Conservation (phyloP, 1,140 invertebrate genomes). For the Pararge aegeria region DNA sequence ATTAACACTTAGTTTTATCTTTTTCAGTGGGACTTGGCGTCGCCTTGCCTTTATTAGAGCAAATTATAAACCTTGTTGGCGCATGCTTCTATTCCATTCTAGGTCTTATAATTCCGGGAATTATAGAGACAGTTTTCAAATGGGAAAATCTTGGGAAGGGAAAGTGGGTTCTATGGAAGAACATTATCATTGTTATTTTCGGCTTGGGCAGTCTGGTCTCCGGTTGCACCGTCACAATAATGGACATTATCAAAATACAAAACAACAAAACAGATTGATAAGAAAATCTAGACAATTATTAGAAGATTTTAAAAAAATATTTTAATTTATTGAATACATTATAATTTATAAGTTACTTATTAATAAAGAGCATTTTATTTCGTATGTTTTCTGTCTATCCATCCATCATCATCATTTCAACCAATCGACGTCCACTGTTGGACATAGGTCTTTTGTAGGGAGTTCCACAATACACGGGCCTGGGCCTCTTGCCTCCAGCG, state of each 20-base stretch:
- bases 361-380: not conserved
- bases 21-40: constrained; percentile 86
- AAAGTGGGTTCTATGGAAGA: constrained; percentile 86
- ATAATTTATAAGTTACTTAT: not conserved
- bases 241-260: constrained; percentile 62
- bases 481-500: too few species aligned
- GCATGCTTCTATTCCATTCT: constrained; percentile 92
- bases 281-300: not conserved
- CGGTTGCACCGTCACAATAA: constrained; percentile 77
- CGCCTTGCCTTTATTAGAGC: constrained; percentile 89
- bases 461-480: too few species aligned
- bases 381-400: not conserved
- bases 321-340: constrained; percentile 2
- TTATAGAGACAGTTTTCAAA: constrained; percentile 88
- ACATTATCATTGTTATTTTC: constrained; percentile 81
- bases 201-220: constrained; percentile 82
- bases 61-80: constrained; percentile 94
- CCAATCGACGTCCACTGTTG: too few species aligned
- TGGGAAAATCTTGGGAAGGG: constrained; percentile 83
- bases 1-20: constrained; percentile 15
- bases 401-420: too few species aligned
- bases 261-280: constrained; percentile 44
- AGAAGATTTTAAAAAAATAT: not conserved
- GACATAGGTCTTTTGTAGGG: too few species aligned
- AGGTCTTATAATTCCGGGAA: constrained; percentile 90